Base-by-base conservation (phyloP, 2,797 vertebrate genomes). In the Chloroceryle inda region DNA sequence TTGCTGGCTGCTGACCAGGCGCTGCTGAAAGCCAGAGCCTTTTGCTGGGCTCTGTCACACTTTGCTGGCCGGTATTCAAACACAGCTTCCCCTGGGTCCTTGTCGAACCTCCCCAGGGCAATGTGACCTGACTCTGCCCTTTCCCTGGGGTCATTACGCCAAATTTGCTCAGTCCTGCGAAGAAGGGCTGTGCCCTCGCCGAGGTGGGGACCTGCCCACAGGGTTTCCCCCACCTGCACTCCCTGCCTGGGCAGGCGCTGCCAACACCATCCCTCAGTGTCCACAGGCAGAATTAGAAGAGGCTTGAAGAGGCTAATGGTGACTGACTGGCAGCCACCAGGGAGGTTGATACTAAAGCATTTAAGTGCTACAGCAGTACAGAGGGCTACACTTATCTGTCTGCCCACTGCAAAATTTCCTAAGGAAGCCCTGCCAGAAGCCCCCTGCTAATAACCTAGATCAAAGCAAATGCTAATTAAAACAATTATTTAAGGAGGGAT, bases 401-500 rank as follows among this genome's bases (percentile, higher is more conserved):
- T 94, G 69, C 73, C 89, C n/a, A 4, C 63, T 81, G 80, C 52
- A 67, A 33, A 89, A 92, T 50, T 91, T 85, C 79, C 66, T 53
- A 7, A 53, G 75, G 85, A 96, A 95, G 77, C 53, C 82, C 33
- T 91, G 79, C 88, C 59, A 87, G 71, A 71, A 88, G 67, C 40
- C 31, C 38, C 72, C n/a, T 88, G 31, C 53, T 94, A 91, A 94
- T 96, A 74, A 80, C 72, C 61, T 92, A 22, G 80, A 91, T 92
- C 82, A 86, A 77, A 89, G 83, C 49, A 88, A 91, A 67, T 0
- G 3, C 73, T 94, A 95, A 95, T 96, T 96, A 93, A 94, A 96
- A 56, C 77, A 81, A 91, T 95, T 91, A 85, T 75, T 95, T 87
- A 71, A n/a, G 76, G 66, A 94, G 59, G 50, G 50, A 62, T 67